Evolutionary conservation across 2,888 invertebrate genomes (phyloP).

Genomic region (Sphecodes monilicornis): DNA sequence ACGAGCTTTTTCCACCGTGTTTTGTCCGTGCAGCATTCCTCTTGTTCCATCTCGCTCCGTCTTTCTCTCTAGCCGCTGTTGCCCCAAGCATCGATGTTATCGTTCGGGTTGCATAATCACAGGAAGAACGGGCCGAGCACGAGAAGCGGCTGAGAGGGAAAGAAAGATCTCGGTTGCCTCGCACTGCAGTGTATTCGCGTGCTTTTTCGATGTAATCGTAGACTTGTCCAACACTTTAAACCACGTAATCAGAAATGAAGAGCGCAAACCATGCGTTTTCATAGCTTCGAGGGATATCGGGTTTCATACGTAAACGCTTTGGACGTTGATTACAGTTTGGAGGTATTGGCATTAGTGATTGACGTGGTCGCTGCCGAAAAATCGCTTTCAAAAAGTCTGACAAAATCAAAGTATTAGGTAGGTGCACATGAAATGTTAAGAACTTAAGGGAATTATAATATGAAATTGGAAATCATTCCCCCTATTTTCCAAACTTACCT

Average conservation of each 20-base stretch:
- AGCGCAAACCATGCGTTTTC: background rate
- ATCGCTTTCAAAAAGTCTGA: no score
- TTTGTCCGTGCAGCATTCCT: slow-evolving; percentile 7
- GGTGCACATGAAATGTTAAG: no score
- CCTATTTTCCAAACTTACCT: no score
- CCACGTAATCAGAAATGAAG: background rate
- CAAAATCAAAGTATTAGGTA: no score
- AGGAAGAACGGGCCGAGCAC: background rate
- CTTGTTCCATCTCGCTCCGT: background rate
- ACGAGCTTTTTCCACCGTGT: slow-evolving; percentile 31
- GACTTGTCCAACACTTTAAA: background rate
- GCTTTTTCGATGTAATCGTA: background rate
- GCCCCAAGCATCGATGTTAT: slow-evolving; percentile 25
- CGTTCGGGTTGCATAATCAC: slow-evolving; percentile 20
- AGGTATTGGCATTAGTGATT: no score
- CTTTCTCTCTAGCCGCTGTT: background rate
- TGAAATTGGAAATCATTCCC: no score
- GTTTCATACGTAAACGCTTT: background rate
- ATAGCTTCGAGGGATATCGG: background rate
- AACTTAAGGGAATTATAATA: no score
- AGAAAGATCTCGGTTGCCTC: slow-evolving; percentile 38
- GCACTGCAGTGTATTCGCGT: background rate
- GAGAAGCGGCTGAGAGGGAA: slow-evolving; percentile 1
- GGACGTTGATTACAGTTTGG: background rate
- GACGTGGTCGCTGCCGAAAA: no score